Evolutionary conservation across 2,113 vertebrate genomes (phyloP).

Genomic region (Hymenochirus boettgeri): DNA sequence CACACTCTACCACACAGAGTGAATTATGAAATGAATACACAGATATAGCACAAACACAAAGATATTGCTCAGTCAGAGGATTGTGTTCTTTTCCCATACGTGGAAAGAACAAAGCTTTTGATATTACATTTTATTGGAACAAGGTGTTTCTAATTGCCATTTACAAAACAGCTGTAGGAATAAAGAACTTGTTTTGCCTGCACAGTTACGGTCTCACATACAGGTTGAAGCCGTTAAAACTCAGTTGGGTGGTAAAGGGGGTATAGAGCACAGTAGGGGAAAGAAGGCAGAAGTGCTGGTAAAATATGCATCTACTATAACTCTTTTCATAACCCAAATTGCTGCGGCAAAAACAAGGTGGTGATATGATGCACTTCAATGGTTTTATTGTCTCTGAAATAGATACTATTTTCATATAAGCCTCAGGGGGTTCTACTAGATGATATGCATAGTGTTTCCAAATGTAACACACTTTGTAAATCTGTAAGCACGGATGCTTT

Average conservation of each 20-base stretch:
- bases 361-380: constrained; percentile 51
- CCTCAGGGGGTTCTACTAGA: constrained; percentile 56
- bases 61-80: background rate
- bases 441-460: constrained; percentile 45
- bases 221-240: constrained; percentile 29
- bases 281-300: constrained; percentile 16
- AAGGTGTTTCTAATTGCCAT: constrained; percentile 19
- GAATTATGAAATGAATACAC: background rate
- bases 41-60: too few relatives aligned
- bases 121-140: constrained; percentile 27
- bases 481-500: constrained; percentile 43
- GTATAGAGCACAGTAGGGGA: constrained; percentile 27
- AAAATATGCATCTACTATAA: constrained; percentile 40
- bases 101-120: constrained; percentile 10
- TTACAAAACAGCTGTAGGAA: constrained; percentile 16
- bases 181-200: constrained; percentile 1
- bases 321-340: constrained; percentile 47
- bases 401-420: constrained; percentile 53
- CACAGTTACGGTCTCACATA: constrained; percentile 10
- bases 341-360: constrained; percentile 50
- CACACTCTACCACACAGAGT: constrained; percentile 5
- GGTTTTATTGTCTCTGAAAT: constrained; percentile 58
- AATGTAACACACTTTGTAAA: constrained; percentile 24
- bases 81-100: constrained; percentile 4
- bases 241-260: constrained; percentile 27